These are phyloP conservation scores for Rhodophaea formosa DNA, from an alignment of 2,888 invertebrate species.

Conservation along the genomic window DNA sequence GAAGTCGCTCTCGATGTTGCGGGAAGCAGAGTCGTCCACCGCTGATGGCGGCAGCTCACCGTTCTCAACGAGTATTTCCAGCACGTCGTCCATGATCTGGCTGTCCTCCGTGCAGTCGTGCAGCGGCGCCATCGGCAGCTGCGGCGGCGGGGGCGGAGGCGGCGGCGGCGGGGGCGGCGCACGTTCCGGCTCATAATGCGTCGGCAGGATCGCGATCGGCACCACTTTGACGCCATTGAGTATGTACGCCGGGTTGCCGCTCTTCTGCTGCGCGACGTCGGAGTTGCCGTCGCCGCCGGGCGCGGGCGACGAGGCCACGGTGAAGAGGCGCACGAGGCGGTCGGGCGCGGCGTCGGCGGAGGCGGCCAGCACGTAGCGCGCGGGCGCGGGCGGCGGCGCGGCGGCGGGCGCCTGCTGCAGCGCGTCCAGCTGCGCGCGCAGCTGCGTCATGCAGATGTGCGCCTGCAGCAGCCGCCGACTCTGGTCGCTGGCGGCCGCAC, in stretches of 20 bases:
- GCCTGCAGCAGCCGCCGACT: conserved; percentile 83
- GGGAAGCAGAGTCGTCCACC: conserved; percentile 83
- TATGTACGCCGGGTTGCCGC: conserved; percentile 79
- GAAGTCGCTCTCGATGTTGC: conserved; percentile 37
- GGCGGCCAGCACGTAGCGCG: conserved; percentile 64
- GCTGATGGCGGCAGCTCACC: conserved; percentile 95
- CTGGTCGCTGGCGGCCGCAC: conserved; percentile 71
- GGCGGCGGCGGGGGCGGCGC: conserved; percentile 55
- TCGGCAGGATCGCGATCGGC: conserved; percentile 73
- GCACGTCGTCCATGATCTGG: conserved; percentile 93
- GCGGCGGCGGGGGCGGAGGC: conserved; percentile 55
- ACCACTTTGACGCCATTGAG: conserved; percentile 83
- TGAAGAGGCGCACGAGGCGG: conserved; percentile 58
- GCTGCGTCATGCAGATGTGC: conserved; percentile 73
- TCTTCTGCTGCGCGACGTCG: conserved; percentile 43
- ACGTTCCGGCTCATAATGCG: conserved; percentile 66
- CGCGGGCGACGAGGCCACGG: conserved; percentile 51
- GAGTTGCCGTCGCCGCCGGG: conserved; percentile 28
- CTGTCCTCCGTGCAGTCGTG: conserved; percentile 75
- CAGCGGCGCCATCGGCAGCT: conserved; percentile 47
- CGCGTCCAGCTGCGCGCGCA: conserved; percentile 84
- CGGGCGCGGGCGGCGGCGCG: conserved; percentile 50
- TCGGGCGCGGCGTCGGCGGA: conserved; percentile 51
- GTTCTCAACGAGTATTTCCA: conserved; percentile 95
- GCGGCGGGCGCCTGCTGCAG: conserved; percentile 72